Evolutionary conservation across 2,797 vertebrate genomes (phyloP).

Genomic region (Micromesistius poutassou): DNA sequence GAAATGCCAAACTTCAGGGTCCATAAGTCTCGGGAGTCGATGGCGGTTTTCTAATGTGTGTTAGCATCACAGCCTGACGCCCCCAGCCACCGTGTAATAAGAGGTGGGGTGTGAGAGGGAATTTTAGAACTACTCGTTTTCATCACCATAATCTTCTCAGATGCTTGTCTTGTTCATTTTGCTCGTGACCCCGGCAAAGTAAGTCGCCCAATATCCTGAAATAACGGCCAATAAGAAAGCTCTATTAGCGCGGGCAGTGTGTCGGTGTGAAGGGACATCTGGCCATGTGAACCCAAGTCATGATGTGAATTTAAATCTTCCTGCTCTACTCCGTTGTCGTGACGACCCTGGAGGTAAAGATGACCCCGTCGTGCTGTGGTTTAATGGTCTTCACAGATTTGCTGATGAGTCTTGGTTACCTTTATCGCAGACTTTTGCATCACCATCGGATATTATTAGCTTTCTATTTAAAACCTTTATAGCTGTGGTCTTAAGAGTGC

Average conservation of each 20-base stretch:
- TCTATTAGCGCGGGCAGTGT: conserved; percentile 68
- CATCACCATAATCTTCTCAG: conserved; percentile 83
- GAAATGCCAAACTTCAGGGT: conserved; percentile 52
- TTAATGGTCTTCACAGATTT: background rate
- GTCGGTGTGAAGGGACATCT: conserved; percentile 69
- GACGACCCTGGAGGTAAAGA: conserved; percentile 21
- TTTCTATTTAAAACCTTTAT: background rate
- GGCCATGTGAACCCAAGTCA: conserved; percentile 67
- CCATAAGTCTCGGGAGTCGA: background rate
- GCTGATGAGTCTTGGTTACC: background rate
- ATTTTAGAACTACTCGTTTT: conserved; percentile 76
- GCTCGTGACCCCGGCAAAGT: conserved; percentile 72
- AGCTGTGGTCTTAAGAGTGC: no score
- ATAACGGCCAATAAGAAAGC: conserved; percentile 77
- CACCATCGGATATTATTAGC: background rate
- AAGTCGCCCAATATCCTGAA: conserved; percentile 75
- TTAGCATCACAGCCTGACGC: conserved; percentile 67
- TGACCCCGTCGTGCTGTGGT: conserved; percentile 43
- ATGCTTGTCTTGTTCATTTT: conserved; percentile 81
- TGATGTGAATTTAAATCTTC: conserved; percentile 64
- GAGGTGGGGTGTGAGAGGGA: conserved; percentile 70
- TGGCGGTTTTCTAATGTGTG: conserved; percentile 55
- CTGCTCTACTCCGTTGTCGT: background rate
- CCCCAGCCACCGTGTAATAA: conserved; percentile 71
- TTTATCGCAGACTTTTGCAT: background rate